Percentiles rank a stretch among this genome's conserved stretches.
These are phyloP conservation scores for Trogon surrucura DNA, from an alignment of 2,113 vertebrate genomes.

Conservation along the genomic window DNA sequence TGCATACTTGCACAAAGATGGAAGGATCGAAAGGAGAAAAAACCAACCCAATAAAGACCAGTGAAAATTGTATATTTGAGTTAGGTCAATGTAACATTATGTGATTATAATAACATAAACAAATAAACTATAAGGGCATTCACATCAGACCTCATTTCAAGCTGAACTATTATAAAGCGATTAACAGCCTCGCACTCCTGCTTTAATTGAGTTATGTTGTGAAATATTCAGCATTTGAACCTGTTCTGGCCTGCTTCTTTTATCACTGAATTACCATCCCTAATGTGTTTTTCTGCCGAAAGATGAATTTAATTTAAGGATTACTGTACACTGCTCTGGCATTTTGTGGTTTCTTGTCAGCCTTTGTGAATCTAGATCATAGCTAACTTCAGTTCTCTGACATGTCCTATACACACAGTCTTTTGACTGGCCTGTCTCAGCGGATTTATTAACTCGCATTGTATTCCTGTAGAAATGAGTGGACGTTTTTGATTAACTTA, in stretches of 20 bases:
- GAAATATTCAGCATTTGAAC: slow-evolving; percentile 79
- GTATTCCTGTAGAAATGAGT: slow-evolving; percentile 56
- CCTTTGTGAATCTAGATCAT: slow-evolving; percentile 61
- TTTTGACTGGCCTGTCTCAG: slow-evolving; percentile 67
- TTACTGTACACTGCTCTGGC: slow-evolving; percentile 49
- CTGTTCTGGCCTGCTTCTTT: slow-evolving; percentile 76
- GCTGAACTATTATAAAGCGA: slow-evolving; percentile 74
- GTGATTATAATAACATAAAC: slow-evolving; percentile 70
- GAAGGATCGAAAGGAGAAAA: not conserved
- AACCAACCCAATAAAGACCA: slow-evolving; percentile 22
- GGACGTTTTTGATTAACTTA: slow-evolving; percentile 68
- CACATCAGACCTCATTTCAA: slow-evolving; percentile 74
- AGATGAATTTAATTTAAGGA: slow-evolving; percentile 70
- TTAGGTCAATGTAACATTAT: slow-evolving; percentile 39
- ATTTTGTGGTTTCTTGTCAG: slow-evolving; percentile 66
- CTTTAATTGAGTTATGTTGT: slow-evolving; percentile 80
- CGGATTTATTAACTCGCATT: slow-evolving; percentile 68
- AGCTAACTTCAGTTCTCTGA: slow-evolving; percentile 61
- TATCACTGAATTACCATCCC: slow-evolving; percentile 68
- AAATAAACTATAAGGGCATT: slow-evolving; percentile 65
- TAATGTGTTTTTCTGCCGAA: slow-evolving; percentile 77
- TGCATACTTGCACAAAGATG: slow-evolving; percentile 2
- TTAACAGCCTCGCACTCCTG: slow-evolving; percentile 73
- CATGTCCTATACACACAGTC: slow-evolving; percentile 68
- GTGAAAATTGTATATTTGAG: slow-evolving; percentile 36